phyloP scores from a whole-genome alignment of 2,888 invertebrate species.

The Idaea straminata region DNA sequence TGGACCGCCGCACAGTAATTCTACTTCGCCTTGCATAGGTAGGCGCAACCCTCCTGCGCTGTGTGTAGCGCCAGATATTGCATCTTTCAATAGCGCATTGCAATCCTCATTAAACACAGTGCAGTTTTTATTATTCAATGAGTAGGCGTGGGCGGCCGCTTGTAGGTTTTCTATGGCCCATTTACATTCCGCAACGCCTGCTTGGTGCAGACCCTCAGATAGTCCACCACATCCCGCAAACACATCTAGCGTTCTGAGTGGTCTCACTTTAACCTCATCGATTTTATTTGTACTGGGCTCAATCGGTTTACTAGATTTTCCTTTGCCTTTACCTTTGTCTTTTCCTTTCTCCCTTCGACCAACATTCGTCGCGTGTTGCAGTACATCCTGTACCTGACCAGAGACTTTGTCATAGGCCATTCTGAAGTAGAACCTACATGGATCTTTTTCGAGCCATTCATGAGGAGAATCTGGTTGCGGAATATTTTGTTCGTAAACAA shows the following conservation, averaged over 20 bases:
- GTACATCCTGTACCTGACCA: conserved; percentile 81
- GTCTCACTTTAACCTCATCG: conserved; percentile 59
- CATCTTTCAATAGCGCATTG: conserved; percentile 84
- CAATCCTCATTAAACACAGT: conserved; percentile 91
- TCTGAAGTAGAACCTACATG: conserved; percentile 86
- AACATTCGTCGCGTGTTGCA: conserved; percentile 78
- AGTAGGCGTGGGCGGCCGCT: conserved; percentile 89
- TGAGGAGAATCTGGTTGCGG: conserved; percentile 71
- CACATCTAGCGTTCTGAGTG: conserved; percentile 86
- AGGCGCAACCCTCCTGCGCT: conserved; percentile 77
- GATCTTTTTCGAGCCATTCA: conserved; percentile 83
- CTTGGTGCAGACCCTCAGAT: conserved; percentile 85
- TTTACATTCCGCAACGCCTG: conserved; percentile 84
- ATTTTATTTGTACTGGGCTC: conserved; percentile 38
- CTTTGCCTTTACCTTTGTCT: conserved; percentile 85
- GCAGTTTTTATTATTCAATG: conserved; percentile 86
- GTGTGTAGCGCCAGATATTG: conserved; percentile 81
- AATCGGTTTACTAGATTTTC: conserved; percentile 69
- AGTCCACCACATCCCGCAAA: conserved; percentile 94
- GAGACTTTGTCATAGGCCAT: conserved; percentile 82
- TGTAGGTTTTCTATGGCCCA: conserved; percentile 92
- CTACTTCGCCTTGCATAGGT: conserved; percentile 89
- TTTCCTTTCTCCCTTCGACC: conserved; percentile 82
- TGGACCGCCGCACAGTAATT: conserved; percentile 91
- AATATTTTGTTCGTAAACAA: conserved; percentile 82